Evolutionary conservation across 2,797 vertebrate genomes (phyloP).

Genomic region (Loris lydekkerianus): DNA sequence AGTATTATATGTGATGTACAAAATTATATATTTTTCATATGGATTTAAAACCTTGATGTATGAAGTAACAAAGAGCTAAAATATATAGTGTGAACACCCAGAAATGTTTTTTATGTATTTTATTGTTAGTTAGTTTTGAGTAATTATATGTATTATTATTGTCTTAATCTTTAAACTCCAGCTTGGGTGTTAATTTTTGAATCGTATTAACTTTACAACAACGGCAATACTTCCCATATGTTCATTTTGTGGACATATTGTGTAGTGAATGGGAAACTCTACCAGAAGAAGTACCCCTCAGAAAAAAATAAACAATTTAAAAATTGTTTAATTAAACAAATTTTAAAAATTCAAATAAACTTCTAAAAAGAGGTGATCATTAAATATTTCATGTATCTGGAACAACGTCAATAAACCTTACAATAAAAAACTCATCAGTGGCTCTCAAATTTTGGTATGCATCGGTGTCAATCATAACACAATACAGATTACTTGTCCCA

Average conservation of each 20-base stretch:
- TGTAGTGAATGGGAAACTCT: not conserved
- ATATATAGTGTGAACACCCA: not conserved
- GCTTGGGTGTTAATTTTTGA: not conserved
- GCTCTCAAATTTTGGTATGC: not conserved
- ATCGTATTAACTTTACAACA: slow-evolving; percentile 14
- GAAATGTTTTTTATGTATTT: slow-evolving; percentile 7
- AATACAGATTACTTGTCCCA: not conserved
- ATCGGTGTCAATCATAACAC: not conserved
- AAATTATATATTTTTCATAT: not conserved
- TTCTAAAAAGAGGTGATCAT: not conserved
- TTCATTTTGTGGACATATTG: not conserved
- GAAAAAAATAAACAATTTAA: not conserved
- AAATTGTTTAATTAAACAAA: too few species aligned
- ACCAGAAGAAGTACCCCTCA: not conserved
- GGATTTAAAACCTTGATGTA: slow-evolving; percentile 46
- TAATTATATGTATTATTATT: slow-evolving; percentile 59
- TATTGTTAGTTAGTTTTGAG: not conserved
- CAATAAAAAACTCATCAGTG: not conserved
- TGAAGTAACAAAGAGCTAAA: slow-evolving; percentile 49
- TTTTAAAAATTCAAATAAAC: not conserved
- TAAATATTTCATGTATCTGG: not conserved
- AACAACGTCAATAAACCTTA: not conserved
- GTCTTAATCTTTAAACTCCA: not conserved
- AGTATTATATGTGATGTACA: not conserved
- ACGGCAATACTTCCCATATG: not conserved